Percentiles rank a stretch among this genome's conserved stretches.
Evolutionary conservation across 2,888 invertebrate genomes (phyloP).

Genomic region (Drosophila birchii): DNA sequence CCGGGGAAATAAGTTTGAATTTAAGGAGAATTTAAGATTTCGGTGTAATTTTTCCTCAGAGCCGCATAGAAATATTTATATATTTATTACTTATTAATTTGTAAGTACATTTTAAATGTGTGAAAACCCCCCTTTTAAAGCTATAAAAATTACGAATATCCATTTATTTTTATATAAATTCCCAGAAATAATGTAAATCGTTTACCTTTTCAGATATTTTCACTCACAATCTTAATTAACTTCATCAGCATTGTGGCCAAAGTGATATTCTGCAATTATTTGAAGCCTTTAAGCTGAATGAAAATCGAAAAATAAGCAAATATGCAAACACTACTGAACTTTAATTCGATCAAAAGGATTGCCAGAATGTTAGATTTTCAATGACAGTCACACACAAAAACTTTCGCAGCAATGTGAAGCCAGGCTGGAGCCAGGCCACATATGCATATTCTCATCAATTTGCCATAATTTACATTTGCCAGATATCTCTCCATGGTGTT

Average conservation of each 20-base stretch:
- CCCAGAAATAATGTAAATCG: not conserved
- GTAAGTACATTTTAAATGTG: too few species aligned
- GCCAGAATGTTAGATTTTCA: constrained; percentile 8
- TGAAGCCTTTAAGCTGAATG: not conserved
- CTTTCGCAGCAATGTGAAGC: constrained; percentile 11
- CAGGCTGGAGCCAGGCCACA: constrained; percentile 16
- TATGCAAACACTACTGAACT: not conserved
- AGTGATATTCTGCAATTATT: not conserved
- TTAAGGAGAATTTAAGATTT: not conserved
- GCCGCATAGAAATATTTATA: too few species aligned
- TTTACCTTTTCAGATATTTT: not conserved
- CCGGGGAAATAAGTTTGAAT: not conserved
- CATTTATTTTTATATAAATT: not conserved
- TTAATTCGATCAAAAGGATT: constrained; percentile 3
- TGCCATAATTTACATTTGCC: constrained; percentile 57
- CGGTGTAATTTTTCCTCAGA: too few species aligned
- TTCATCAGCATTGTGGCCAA: not conserved
- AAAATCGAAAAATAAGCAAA: not conserved
- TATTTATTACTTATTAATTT: not conserved
- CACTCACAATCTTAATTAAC: not conserved
- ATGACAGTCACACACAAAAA: constrained; percentile 15
- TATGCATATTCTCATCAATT: constrained; percentile 58
- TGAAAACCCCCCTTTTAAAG: not conserved
- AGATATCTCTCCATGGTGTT: constrained; percentile 10
- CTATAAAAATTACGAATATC: not conserved